These are phyloP conservation scores for Holacanthus passer DNA, from an alignment of 2,113 vertebrate genomes.

Conservation along the genomic window DNA sequence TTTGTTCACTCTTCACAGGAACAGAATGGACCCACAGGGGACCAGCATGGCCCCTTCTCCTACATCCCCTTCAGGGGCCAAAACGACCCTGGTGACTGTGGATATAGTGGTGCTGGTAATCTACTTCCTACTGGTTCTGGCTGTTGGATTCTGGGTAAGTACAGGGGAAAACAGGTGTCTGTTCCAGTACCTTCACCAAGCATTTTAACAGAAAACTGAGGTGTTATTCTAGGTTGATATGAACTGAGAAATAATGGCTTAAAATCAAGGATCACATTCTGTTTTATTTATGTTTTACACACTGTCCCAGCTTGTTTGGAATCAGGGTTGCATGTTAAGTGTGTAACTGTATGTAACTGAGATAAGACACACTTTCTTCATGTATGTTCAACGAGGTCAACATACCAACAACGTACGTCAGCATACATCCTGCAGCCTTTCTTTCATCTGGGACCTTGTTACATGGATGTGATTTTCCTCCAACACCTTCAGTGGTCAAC, in stretches of 20 bases:
- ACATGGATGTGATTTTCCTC: not conserved
- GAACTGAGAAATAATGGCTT: not conserved
- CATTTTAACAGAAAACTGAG: not conserved
- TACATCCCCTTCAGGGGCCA: not conserved
- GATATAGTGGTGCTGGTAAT: constrained; percentile 71
- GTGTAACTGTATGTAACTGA: not conserved
- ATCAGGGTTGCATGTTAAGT: no score
- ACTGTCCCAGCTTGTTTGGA: no score
- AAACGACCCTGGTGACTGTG: constrained; percentile 26
- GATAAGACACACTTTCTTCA: not conserved
- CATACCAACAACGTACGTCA: no score
- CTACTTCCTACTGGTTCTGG: constrained; percentile 69
- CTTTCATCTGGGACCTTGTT: not conserved
- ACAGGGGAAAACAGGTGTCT: not conserved
- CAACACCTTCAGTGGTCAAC: not conserved
- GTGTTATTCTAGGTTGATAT: not conserved
- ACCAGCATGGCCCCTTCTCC: constrained; percentile 23
- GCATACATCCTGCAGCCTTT: not conserved
- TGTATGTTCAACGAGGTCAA: no score
- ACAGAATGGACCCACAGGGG: not conserved
- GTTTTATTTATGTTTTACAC: no score
- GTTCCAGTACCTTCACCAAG: not conserved
- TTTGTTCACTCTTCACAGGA: not conserved
- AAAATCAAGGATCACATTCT: no score
- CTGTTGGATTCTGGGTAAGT: constrained; percentile 79